Evolutionary conservation across 2,888 invertebrate genomes (phyloP).

Genomic region (Tromatobia lineatoria): DNA sequence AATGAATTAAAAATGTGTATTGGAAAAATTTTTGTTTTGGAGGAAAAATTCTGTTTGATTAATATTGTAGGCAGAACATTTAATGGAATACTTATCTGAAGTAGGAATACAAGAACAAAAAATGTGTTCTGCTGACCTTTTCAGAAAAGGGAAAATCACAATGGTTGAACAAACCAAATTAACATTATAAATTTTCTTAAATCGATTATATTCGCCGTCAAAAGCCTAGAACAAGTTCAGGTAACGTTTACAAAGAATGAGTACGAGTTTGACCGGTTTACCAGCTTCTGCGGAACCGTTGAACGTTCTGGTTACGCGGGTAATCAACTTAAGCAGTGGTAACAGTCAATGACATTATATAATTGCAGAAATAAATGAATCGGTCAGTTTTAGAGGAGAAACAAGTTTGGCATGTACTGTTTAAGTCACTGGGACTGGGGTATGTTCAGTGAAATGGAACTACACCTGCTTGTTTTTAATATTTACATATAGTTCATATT

Average conservation of each 20-base stretch:
- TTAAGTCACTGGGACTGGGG: constrained; percentile 33
- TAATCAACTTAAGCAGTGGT: constrained; percentile 29
- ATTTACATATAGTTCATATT: not conserved
- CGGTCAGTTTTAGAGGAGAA: not conserved
- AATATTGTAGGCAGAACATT: too few relatives aligned
- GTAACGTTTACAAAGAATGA: constrained; percentile 24
- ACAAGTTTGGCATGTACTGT: not conserved
- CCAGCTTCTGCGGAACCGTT: constrained; percentile 7
- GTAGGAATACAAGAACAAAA: not conserved
- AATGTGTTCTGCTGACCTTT: not conserved
- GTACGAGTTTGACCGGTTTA: constrained; percentile 40
- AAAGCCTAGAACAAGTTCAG: constrained; percentile 16
- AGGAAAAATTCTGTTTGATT: too few relatives aligned
- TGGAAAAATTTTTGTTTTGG: too few relatives aligned
- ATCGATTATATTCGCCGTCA: not conserved
- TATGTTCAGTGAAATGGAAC: constrained; percentile 26
- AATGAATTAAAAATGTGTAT: too few relatives aligned
- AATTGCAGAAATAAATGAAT: constrained; percentile 11
- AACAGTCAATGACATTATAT: constrained; percentile 1
- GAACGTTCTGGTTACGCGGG: constrained; percentile 36
- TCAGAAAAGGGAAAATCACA: not conserved
- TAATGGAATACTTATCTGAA: too few relatives aligned
- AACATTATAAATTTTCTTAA: not conserved
- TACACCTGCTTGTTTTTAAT: not conserved
- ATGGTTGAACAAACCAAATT: not conserved